Base-by-base conservation (phyloP, 2,113 vertebrate species). In the Platysternon megacephalum region DNA sequence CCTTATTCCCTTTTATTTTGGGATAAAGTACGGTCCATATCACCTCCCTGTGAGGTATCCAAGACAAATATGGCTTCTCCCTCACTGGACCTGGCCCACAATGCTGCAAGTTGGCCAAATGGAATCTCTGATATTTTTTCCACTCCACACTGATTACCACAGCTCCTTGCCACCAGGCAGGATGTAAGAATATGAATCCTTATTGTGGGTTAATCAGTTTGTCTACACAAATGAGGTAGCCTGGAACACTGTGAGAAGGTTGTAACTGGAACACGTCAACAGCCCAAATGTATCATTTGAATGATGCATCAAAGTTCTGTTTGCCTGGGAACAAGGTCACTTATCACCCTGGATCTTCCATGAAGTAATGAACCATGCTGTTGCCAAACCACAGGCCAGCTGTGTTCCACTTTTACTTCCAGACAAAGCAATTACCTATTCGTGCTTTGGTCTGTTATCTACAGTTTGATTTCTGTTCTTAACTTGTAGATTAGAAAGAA, bases 351-450 rank as follows among this genome's bases (percentile, higher is more conserved):
- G 42, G 46, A 19, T 81, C 81, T 84, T 85, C 58, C 42, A 8
- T 7, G 46, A 87, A 90, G 28, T 49, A 76, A 91, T 93, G 79
- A 74, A 87, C 79, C 52, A 76, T 81, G 6, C 52, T 95, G 86
- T 95, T 89, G 85, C 86, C 82, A 90, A 94, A 90, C n/a, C 49
- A 49, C 58, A 81, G 88, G 56, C 84, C 85, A 85, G 3, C 0
- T 0, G 72, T 79, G 72, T 35, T 79, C 29, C 78, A 72, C 65
- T 49, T 76, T 95, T 83, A 51, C 76, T 68, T 94, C 55, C 89
- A 84, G 68, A 90, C 85, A 88, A 95, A 97, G 87, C n/a, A 87
- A 94, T 93, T 95, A 91, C 89, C 94, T 97, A 96, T 95, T 94
- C 92, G 83, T 86, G 61, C n/a, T 68, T 2, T 2, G 21, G 24